Percentiles rank a stretch among this genome's conserved stretches.
Evolutionary conservation across 2,113 vertebrate genomes (phyloP).

Genomic region (Tauraco erythrolophus): DNA sequence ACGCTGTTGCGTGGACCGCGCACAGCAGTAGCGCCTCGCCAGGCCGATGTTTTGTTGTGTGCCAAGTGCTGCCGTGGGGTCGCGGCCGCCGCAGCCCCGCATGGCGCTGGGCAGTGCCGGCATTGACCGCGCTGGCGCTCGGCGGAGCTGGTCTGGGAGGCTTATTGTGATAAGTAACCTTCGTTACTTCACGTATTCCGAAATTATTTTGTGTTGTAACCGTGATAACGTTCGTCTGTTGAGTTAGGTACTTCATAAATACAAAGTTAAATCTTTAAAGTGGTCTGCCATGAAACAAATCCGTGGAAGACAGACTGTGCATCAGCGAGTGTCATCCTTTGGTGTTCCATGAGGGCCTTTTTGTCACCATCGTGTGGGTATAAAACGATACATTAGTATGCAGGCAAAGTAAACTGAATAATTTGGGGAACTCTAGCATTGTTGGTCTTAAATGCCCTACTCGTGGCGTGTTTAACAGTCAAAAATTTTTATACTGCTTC

Average conservation of each 20-base stretch:
- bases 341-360: neutral
- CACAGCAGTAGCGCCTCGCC: rapidly evolving
- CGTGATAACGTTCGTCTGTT: rapidly evolving
- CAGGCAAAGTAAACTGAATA: neutral
- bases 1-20: neutral
- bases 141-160: neutral
- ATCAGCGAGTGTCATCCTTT: rapidly evolving
- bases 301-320: rapidly evolving
- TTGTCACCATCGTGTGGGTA: neutral
- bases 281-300: neutral
- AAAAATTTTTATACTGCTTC: neutral
- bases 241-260: neutral
- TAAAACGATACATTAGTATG: neutral
- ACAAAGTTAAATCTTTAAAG: neutral
- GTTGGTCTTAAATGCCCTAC: neutral
- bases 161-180: neutral
- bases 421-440: neutral
- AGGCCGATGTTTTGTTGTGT: rapidly evolving
- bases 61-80: rapidly evolving
- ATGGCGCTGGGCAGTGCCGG: neutral
- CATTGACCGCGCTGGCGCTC: too few species aligned
- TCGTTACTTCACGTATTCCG: neutral
- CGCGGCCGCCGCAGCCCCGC: rapidly evolving
- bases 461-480: neutral
- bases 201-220: neutral